These are phyloP conservation scores for Martes martes DNA, from an alignment of 2,113 vertebrate species.

Conservation along the genomic window DNA sequence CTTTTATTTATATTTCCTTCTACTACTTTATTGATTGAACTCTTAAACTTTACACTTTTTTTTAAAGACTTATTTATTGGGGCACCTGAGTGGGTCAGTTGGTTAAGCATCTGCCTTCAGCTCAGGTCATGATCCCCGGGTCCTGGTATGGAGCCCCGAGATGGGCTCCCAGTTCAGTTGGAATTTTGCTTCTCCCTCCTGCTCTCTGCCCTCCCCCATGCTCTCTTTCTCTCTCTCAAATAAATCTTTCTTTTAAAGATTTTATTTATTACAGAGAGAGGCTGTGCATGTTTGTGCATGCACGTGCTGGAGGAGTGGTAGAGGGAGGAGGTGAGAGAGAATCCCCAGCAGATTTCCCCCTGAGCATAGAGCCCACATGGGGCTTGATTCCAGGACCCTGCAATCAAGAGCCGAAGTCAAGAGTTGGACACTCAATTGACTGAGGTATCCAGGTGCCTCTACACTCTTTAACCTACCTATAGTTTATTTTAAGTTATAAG, in stretches of 20 bases:
- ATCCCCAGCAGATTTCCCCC: not conserved
- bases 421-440: not conserved
- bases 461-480: not conserved
- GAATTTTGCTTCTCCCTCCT: not conserved
- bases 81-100: not conserved
- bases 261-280: too few relatives aligned
- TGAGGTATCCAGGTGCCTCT: not conserved
- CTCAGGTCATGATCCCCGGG: not conserved
- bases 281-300: not conserved
- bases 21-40: not conserved
- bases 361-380: not conserved
- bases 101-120: not conserved
- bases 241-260: not conserved
- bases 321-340: not conserved
- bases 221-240: not conserved
- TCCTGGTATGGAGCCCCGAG: not conserved
- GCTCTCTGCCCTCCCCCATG: not conserved
- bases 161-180: not conserved
- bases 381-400: not conserved
- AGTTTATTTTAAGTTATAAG: not conserved
- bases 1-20: conserved; percentile 17
- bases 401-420: not conserved
- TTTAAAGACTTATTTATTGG: not conserved
- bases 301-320: not conserved
- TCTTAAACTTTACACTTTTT: not conserved